phyloP scores from a whole-genome alignment of 2,797 vertebrate species.

The Leptatherina wallacei region DNA sequence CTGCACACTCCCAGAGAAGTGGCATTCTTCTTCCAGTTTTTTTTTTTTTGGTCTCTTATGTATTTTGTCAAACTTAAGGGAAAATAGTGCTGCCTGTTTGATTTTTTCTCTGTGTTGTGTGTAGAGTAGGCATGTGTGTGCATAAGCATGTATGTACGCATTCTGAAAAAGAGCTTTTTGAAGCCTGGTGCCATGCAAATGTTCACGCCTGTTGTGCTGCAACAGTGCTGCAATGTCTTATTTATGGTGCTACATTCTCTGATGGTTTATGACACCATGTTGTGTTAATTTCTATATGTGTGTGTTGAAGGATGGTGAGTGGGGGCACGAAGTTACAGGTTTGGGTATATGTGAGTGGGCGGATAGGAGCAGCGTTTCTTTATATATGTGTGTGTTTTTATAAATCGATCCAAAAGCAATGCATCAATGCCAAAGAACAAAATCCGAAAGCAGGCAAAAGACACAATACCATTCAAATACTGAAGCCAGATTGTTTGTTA shows the following conservation, averaged over 20 bases:
- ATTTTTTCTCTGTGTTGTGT: neutral
- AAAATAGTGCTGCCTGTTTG: slow-evolving; percentile 3
- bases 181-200: slow-evolving; percentile 31
- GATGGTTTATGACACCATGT: slow-evolving; percentile 33
- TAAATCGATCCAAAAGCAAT: slow-evolving; percentile 12
- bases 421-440: neutral
- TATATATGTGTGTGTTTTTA: slow-evolving; percentile 31
- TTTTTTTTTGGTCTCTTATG: neutral
- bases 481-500: neutral
- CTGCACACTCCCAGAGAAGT: slow-evolving; percentile 21
- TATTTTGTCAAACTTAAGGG: slow-evolving; percentile 20
- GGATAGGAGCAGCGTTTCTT: slow-evolving; percentile 28
- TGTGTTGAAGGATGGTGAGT: slow-evolving; percentile 14
- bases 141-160: neutral
- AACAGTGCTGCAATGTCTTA: slow-evolving; percentile 58
- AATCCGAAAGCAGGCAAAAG: slow-evolving; percentile 17
- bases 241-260: slow-evolving; percentile 31
- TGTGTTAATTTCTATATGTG: slow-evolving; percentile 10
- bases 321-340: slow-evolving; percentile 40
- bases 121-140: neutral
- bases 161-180: slow-evolving; percentile 11
- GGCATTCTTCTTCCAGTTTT: neutral
- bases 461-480: neutral
- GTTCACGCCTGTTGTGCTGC: slow-evolving; percentile 44
- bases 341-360: slow-evolving; percentile 53